Conservation (phyloP, 2,797 vertebrate genomes). For the Allobates femoralis region DNA sequence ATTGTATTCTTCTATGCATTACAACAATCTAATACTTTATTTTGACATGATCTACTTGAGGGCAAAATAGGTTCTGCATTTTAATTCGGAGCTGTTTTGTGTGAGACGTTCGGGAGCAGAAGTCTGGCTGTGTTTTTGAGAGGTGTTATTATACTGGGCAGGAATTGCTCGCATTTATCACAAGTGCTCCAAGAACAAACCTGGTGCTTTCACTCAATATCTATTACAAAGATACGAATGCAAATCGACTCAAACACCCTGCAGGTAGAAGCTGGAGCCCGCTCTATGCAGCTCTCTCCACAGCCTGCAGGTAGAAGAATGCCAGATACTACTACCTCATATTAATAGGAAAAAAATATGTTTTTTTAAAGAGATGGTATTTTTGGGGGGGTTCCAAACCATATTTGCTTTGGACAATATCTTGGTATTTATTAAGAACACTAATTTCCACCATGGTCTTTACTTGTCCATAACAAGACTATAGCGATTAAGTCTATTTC, state of each 20-base stretch:
- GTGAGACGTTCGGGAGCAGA: slow-evolving; percentile 47
- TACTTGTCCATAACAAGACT: neutral
- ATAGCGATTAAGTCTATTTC: neutral
- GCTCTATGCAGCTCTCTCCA: slow-evolving; percentile 31
- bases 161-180: slow-evolving; percentile 63
- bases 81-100: slow-evolving; percentile 64
- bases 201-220: slow-evolving; percentile 60
- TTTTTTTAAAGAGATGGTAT: slow-evolving; percentile 36
- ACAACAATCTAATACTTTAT: slow-evolving; percentile 65
- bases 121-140: slow-evolving; percentile 64
- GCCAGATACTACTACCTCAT: slow-evolving; percentile 44
- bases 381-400: slow-evolving; percentile 22
- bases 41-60: slow-evolving; percentile 65
- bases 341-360: slow-evolving; percentile 53
- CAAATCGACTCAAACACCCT: slow-evolving; percentile 58
- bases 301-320: slow-evolving; percentile 47
- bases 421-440: neutral
- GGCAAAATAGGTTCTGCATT: slow-evolving; percentile 65
- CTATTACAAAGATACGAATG: slow-evolving; percentile 62
- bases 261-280: slow-evolving; percentile 53
- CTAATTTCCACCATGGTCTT: neutral
- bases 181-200: slow-evolving; percentile 62
- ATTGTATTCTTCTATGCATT: slow-evolving; percentile 64
- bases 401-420: slow-evolving; percentile 13
- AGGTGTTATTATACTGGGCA: slow-evolving; percentile 62